Evolutionary conservation across 2,888 invertebrate genomes (phyloP).

Genomic region (Erynnis tages): DNA sequence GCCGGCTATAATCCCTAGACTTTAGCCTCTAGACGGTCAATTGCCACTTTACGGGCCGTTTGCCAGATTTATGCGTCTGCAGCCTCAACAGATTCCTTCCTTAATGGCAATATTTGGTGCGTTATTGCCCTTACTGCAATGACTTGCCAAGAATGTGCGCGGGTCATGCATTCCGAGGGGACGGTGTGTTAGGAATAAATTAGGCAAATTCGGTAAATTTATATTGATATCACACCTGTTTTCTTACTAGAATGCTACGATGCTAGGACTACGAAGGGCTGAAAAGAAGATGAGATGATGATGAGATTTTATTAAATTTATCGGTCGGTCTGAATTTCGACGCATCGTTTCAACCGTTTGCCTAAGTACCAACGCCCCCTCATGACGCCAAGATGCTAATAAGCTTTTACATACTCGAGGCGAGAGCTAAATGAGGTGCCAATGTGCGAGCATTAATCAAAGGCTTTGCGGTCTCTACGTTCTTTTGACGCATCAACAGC

Average conservation of each 20-base stretch:
- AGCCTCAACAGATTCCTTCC: background rate
- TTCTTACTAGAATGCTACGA: no score
- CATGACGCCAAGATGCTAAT: slow-evolving; percentile 4
- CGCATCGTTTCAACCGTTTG: background rate
- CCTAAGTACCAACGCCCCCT: background rate
- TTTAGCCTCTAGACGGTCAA: slow-evolving; percentile 13
- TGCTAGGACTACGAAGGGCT: no score
- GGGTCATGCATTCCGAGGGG: no score
- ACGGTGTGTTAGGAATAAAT: no score
- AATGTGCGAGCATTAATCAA: slow-evolving; percentile 20
- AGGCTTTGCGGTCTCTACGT: slow-evolving; percentile 19
- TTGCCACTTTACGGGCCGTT: slow-evolving; percentile 16
- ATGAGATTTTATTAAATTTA: no score
- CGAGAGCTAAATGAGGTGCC: slow-evolving; percentile 22
- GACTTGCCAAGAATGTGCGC: slow-evolving; percentile 6
- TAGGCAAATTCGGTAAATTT: no score
- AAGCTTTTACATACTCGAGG: slow-evolving; percentile 6
- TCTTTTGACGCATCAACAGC: slow-evolving; percentile 15
- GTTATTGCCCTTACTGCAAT: slow-evolving; percentile 4
- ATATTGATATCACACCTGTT: no score
- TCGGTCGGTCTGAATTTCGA: no score
- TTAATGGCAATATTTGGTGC: background rate
- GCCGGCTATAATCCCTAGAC: slow-evolving; percentile 7
- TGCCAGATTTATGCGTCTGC: slow-evolving; percentile 22
- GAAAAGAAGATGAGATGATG: no score